These are phyloP conservation scores for Heloderma charlesbogerti DNA, from an alignment of 2,113 vertebrate species.

Conservation along the genomic window DNA sequence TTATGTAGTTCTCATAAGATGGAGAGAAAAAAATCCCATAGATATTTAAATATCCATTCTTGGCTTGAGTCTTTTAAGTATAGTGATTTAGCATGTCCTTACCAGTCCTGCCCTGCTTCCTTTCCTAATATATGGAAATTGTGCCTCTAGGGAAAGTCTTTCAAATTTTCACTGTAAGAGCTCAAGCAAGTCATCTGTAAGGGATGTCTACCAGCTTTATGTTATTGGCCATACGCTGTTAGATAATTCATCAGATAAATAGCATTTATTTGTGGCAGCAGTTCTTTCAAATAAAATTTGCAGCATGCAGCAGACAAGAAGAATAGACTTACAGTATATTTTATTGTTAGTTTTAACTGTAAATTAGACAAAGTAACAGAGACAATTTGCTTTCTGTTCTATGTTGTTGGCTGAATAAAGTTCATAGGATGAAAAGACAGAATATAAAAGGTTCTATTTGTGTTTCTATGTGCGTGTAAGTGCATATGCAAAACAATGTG, in stretches of 20 bases:
- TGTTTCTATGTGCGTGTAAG: background rate
- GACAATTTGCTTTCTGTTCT: background rate
- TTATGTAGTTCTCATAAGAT: background rate
- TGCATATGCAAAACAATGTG: background rate
- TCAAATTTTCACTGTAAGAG: background rate
- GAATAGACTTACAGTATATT: background rate
- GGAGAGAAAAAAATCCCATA: background rate
- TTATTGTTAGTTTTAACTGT: background rate
- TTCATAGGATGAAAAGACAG: background rate
- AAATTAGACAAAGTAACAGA: background rate
- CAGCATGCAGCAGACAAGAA: background rate
- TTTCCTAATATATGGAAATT: background rate
- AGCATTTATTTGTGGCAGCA: background rate
- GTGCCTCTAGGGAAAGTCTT: background rate
- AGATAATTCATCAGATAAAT: rapidly evolving
- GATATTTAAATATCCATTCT: too few species aligned
- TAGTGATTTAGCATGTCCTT: background rate
- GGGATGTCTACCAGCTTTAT: background rate
- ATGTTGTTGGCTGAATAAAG: background rate
- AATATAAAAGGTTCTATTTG: background rate
- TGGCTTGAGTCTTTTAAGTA: background rate
- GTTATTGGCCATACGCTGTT: background rate
- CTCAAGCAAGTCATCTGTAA: background rate
- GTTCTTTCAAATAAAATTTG: background rate
- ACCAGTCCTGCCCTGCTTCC: rapidly evolving